Evolutionary conservation across 2,888 invertebrate species (phyloP), one percentile per base, ranked within the genome.

Genomic region (Neoscelio sp.): DNA sequence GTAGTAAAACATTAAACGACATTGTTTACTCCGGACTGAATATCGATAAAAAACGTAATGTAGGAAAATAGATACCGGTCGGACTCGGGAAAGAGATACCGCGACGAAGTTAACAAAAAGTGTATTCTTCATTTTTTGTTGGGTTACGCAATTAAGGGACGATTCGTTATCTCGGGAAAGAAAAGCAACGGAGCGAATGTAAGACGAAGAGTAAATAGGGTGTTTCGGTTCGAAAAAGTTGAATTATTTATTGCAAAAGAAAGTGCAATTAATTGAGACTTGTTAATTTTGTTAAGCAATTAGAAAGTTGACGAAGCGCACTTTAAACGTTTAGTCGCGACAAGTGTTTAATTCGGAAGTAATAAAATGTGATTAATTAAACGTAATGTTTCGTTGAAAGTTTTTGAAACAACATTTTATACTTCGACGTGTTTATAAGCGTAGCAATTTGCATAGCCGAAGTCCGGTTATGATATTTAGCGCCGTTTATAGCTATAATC

Each of bases 11-110:
- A 67, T 75, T 67, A 67, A 56, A 67, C 52, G 44, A 67, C 46
- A 75, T 67, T 75, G 75, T 75, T 75, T 60, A 75, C 67, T 18
- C 15, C 40, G 18, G 60, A 42, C 67, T 33, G 62, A 52, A 40
- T 30, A 67, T 60, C 60, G 67, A 67, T 67, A 67, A 52, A 62
- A 58, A 70, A 33, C 28, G 44, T 62, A 52, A 60, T 52, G 26
- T 12, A 12, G 33, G 42, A 35, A 26, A 13, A 44, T 52, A 15
- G 52, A 44, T 52, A 71, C 50, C 26, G 62, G 28, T 40, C 50
- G 28, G 23, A 54, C 40, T 67, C 50, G 20, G 15, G 18, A 33
- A 46, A 50, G 23, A 40, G 30, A 52, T 35, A 40, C 5, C 15
- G 18, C 30, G 52, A 20, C 46, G 65, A 33, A 56, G 20, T 62